These are phyloP conservation scores for Stenichneumon culpator DNA, from an alignment of 2,888 invertebrate genomes.

Conservation along the genomic window DNA sequence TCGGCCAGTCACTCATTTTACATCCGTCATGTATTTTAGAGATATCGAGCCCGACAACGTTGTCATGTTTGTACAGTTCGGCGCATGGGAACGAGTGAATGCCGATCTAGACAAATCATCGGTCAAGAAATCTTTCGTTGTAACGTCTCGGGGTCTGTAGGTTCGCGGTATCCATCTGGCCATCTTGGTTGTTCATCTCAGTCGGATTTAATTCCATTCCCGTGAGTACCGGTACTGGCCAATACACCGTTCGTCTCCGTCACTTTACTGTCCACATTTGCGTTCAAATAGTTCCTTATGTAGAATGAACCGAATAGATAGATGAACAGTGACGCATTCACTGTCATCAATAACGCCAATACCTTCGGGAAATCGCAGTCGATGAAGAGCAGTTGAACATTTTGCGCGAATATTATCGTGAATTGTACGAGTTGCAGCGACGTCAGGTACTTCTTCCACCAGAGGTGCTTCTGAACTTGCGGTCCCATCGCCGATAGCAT, in stretches of 20 bases:
- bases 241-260: conserved; percentile 27
- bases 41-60: not conserved
- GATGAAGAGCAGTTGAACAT: conserved; percentile 88
- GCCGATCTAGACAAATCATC: not conserved
- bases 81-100: not conserved
- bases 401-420: conserved; percentile 91
- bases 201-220: conserved; percentile 59
- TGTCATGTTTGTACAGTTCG: not conserved
- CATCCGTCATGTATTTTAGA: not conserved
- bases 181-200: conserved; percentile 32
- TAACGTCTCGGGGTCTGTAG: not conserved
- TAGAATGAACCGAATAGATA: conserved; percentile 94
- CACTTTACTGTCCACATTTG: conserved; percentile 29
- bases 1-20: not conserved
- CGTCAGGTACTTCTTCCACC: conserved; percentile 98
- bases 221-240: conserved; percentile 15
- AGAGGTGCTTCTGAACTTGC: conserved; percentile 94
- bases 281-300: conserved; percentile 87
- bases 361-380: conserved; percentile 88
- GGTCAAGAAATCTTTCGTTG: conserved; percentile 14
- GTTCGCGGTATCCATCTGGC: conserved; percentile 16
- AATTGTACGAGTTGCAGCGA: conserved; percentile 95
- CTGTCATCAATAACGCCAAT: conserved; percentile 88
- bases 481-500: conserved; percentile 95
- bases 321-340: conserved; percentile 90